Evolutionary conservation across 2,113 vertebrate species (phyloP), one percentile per base, ranked within the genome.

Genomic region (Chunga burmeisteri): DNA sequence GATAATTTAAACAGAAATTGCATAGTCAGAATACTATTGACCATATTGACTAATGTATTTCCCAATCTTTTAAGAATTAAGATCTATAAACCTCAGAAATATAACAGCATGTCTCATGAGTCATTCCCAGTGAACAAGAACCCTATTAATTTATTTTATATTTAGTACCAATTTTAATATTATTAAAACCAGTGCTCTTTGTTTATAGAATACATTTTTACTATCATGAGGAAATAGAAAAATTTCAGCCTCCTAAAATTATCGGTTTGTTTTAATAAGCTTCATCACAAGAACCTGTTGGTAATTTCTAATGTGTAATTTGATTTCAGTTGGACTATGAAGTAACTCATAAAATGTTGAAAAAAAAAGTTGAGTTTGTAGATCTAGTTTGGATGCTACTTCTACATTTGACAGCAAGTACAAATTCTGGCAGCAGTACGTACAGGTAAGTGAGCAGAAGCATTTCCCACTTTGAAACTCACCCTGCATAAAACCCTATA

Each of bases 1-100:
- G 95, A 94, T 85, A 94, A 94, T 96, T 94, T 95, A 77, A 90
- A 91, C 70, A 89, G 86, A 85, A 95, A 86, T 87, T 85, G 21
- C 70, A 65, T 93, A 81, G 36, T 86, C 47, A 49, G 66, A 94
- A 87, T 87, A 44, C 38, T 91, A 44, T 10, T 85, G 56, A 94
- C 87, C 46, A 94, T 91, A 44, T 10, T 85, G 56, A 94, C 87
- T 42, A 94, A 73, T 70, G n/a, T 14, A 9, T 93, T 93, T 88
- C 27, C 32, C 62, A 66, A 3, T 82, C 22, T 91, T 85, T 55
- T 17, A 85, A 71, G 55, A 94, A 70, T 52, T 62, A 81, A 66
- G 11, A 38, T 86, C 47, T 62, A 44, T 40, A 91, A 81, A 77
- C 16, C 36, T 94, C 34, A 72, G 61, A 87, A 91, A 92, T 72